Percentiles rank a stretch among this genome's conserved stretches.
Conservation (phyloP, 2,797 vertebrate genomes). For the Lithobates pipiens region DNA sequence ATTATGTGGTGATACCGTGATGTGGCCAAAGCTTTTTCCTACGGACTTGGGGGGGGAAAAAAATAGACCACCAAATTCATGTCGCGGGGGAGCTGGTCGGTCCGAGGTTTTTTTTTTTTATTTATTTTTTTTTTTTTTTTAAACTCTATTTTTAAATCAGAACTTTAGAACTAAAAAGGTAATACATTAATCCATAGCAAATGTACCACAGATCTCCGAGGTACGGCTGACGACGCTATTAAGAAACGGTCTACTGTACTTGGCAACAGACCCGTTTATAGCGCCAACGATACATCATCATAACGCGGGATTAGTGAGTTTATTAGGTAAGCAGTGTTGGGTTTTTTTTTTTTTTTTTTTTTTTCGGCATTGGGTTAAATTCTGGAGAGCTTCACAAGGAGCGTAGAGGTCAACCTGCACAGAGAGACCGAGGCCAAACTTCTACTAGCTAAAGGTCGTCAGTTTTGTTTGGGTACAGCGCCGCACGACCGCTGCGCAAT, state of each 20-base stretch:
- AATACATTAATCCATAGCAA: constrained; percentile 52
- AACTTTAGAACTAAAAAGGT: constrained; percentile 27
- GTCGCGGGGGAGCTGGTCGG: constrained; percentile 23
- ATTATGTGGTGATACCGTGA: constrained; percentile 75
- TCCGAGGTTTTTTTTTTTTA: neutral
- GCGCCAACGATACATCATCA: constrained; percentile 21
- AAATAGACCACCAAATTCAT: constrained; percentile 69
- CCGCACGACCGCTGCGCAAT: too few relatives aligned
- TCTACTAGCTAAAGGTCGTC: too few relatives aligned
- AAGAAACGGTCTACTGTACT: constrained; percentile 24
- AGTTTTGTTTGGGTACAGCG: too few relatives aligned
- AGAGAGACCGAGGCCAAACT: neutral
- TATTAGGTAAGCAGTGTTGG: constrained; percentile 36
- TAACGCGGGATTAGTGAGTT: constrained; percentile 37
- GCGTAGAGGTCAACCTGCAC: neutral
- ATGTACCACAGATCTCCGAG: constrained; percentile 20
- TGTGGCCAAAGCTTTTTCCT: constrained; percentile 65
- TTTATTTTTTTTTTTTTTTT: neutral
- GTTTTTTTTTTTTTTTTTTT: constrained; percentile 6
- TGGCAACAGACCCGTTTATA: constrained; percentile 34
- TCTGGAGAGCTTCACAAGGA: constrained; percentile 5
- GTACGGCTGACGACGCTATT: neutral
- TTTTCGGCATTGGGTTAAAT: neutral
- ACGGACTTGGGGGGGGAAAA: constrained; percentile 61
- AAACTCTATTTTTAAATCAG: neutral